phyloP scores from a whole-genome alignment of 2,113 vertebrate species.

The Brevimyrus niger region DNA sequence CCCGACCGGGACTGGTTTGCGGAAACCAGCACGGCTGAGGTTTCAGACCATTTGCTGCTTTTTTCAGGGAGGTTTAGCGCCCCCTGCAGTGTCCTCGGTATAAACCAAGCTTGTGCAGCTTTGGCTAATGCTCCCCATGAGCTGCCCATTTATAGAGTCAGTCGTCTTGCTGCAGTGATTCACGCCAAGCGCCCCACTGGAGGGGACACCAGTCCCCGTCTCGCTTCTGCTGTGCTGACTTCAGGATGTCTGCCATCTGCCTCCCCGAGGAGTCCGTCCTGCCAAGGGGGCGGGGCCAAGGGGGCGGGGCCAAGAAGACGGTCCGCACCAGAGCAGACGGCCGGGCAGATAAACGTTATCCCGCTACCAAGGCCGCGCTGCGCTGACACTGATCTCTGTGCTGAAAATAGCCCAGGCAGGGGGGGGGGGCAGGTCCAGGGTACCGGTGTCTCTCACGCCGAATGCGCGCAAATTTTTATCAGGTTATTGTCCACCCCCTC shows the following conservation, averaged over 20 bases:
- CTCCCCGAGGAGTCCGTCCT: neutral
- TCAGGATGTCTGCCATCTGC: neutral
- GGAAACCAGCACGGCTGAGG: neutral
- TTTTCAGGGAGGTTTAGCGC: neutral
- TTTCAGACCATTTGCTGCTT: neutral
- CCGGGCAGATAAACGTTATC: slow-evolving; percentile 5
- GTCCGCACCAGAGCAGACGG: neutral
- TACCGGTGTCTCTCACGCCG: neutral
- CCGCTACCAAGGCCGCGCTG: neutral
- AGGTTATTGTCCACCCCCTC: neutral
- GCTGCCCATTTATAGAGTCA: neutral
- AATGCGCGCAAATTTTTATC: neutral
- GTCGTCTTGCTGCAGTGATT: neutral
- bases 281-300: neutral
- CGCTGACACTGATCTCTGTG: neutral
- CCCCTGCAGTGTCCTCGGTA: neutral
- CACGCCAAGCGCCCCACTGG: neutral
- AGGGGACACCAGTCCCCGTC: neutral
- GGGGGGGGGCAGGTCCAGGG: neutral
- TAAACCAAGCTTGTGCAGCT: neutral
- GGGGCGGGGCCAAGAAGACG: neutral
- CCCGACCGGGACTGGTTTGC: neutral
- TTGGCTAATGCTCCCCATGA: neutral
- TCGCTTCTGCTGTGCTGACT: neutral
- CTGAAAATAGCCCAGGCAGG: neutral